These are phyloP conservation scores for Tangara arthus DNA, from an alignment of 2,797 vertebrate species.

Conservation along the genomic window DNA sequence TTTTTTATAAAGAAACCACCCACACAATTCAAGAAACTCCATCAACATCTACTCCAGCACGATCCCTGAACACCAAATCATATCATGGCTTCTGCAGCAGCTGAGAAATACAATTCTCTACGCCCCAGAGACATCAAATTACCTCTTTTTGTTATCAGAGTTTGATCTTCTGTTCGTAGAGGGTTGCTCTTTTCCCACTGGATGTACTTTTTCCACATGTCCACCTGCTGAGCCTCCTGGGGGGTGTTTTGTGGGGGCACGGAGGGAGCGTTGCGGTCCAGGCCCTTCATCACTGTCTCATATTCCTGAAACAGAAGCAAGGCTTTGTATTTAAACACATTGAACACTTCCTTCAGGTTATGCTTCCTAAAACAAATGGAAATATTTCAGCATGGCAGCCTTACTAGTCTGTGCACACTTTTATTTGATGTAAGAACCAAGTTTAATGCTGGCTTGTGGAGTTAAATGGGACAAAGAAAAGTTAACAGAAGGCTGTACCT, in stretches of 20 bases:
- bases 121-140: background rate
- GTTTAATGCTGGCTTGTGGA: background rate
- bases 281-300: constrained; percentile 97
- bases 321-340: background rate
- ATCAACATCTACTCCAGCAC: background rate
- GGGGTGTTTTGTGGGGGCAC: constrained; percentile 98
- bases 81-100: accelerated
- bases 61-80: background rate
- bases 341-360: background rate
- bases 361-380: background rate
- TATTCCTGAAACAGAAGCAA: constrained; percentile 84
- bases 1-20: background rate
- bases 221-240: constrained; percentile 96
- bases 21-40: background rate
- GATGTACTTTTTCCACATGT: constrained; percentile 99
- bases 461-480: background rate
- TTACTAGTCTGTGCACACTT: background rate
- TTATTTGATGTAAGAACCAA: background rate
- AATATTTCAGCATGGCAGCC: background rate
- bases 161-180: constrained; percentile 95
- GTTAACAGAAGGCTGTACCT: constrained; percentile 76
- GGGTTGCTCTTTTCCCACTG: constrained; percentile 99
- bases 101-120: background rate
- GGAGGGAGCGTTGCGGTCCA: constrained; percentile 96
- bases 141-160: constrained; percentile 99